Evolutionary conservation across 2,797 vertebrate species (phyloP), one percentile per base, ranked within the genome.

Genomic region (Eutrigla gurnardus): DNA sequence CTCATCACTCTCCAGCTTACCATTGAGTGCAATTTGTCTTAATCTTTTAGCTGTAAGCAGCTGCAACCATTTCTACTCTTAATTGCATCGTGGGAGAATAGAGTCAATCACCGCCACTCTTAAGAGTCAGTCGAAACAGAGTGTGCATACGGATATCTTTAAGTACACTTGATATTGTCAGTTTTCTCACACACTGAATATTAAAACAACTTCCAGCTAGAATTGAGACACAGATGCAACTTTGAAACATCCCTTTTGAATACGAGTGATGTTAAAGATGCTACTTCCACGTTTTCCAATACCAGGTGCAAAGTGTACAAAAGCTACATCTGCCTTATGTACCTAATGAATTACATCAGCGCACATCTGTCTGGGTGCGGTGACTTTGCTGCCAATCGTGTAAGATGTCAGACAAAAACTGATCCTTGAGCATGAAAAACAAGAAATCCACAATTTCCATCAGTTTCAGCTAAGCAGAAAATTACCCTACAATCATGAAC

Each of bases 381-480:
- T 12, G 39, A 39, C 25, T 35, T 57, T 54, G 5, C 53, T 55
- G 40, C 4, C 70, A 66, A 53, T 47, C 0, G 0, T 54, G 45
- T 55, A 17, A 61, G 17, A 77, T 74, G 63, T 66, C 49, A 66
- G 35, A 52, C 6, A 13, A 73, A 77, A 85, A 60, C n/a, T 57
- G 45, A 63, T 74, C 46, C 61, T 53, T 13, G 1, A 70, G 75
- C 45, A 75, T 65, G 82, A 77, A 81, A 37, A 71, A 14, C 7
- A 64, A 64, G 32, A 77, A 85, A 80, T 49, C 6, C 36, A 49
- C 25, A 39, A 47, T 75, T 87, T 87, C 73, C 86, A 87, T 88
- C 86, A 85, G 82, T 88, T 86, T 82, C 79, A 90, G 68, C 75
- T 64, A 64, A 86, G 87, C 87, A 90, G 78, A 89, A 89, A 88